These are phyloP conservation scores for Cryptus viduatorius DNA, from an alignment of 2,888 invertebrate genomes.

Conservation along the genomic window DNA sequence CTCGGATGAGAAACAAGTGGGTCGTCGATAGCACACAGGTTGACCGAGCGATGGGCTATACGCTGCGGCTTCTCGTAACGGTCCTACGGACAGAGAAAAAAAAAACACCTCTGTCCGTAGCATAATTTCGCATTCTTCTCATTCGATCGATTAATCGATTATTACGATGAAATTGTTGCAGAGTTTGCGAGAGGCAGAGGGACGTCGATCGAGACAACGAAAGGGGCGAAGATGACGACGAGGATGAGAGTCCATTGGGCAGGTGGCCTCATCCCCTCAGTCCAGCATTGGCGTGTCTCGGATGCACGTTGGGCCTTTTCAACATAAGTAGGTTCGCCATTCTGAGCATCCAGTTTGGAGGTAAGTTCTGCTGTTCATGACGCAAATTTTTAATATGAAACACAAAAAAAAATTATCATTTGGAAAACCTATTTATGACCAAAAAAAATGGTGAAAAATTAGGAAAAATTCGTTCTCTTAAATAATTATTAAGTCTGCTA, in stretches of 20 bases:
- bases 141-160: background rate
- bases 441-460: too few relatives aligned
- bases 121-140: background rate
- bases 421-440: too few relatives aligned
- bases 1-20: conserved; percentile 60
- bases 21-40: conserved; percentile 46
- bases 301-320: conserved; percentile 95
- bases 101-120: background rate
- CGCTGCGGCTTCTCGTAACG: conserved; percentile 39
- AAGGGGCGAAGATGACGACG: conserved; percentile 81
- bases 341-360: conserved; percentile 94
- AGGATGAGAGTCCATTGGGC: conserved; percentile 86
- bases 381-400: too few relatives aligned
- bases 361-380: conserved; percentile 83
- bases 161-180: conserved; percentile 73
- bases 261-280: conserved; percentile 91
- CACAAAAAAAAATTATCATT: too few relatives aligned
- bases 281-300: conserved; percentile 92
- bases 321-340: conserved; percentile 95
- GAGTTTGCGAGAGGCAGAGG: conserved; percentile 86
- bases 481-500: too few relatives aligned
- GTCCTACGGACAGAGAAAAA: conserved; percentile 20
- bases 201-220: conserved; percentile 83
- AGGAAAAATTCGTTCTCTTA: too few relatives aligned
- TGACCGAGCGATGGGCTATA: conserved; percentile 20